Evolutionary conservation across 1,140 invertebrate genomes (phyloP), one percentile per base, ranked within the genome.

Genomic region (Triops longicaudatus): DNA sequence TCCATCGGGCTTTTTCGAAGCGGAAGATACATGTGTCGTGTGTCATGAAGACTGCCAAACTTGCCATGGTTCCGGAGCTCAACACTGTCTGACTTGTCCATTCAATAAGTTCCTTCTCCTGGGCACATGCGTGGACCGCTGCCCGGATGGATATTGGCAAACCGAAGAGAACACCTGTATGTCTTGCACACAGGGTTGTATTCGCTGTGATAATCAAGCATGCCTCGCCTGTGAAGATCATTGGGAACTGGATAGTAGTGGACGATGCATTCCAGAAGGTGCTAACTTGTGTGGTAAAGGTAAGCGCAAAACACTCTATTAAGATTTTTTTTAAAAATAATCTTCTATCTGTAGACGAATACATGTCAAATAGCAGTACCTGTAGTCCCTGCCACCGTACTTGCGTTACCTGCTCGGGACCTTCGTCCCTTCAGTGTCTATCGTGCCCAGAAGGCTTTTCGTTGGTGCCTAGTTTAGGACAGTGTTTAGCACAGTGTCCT

Each of bases 1-100:
- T 86, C 93, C 93, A 2, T 80, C 88, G 1, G 89, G 91, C 78
- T 92, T 91, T 0, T 94, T 89, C 81, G 92, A 94, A 84, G 93
- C 91, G 1, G 91, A 93, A 80, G 91, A 93, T 82, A 89, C 88
- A 88, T 90, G 80, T 85, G 85, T 82, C 9, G 14, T 27, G 4
- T 83, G 83, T 76, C 81, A 83, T 76, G 72, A 74, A 26, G 79
- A 81, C 5, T 83, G 83, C 75, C 50, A 78, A n/a, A 79, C 80
- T 1, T 83, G 83, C 73, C 81, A 81, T 41, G 83, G 82, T 17
- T 80, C 83, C 6, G 82, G 82, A 78, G 31, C 28, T 4, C 72
- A 72, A 28, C 78, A 77, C 42, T 79, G 78, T 26, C 37, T 78
- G 17, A 71, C 73, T 14, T 79, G 78, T 22, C 50, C 76, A 17